Evolutionary conservation across 2,888 invertebrate genomes (phyloP).

Genomic region (Argyra leucocephala): DNA sequence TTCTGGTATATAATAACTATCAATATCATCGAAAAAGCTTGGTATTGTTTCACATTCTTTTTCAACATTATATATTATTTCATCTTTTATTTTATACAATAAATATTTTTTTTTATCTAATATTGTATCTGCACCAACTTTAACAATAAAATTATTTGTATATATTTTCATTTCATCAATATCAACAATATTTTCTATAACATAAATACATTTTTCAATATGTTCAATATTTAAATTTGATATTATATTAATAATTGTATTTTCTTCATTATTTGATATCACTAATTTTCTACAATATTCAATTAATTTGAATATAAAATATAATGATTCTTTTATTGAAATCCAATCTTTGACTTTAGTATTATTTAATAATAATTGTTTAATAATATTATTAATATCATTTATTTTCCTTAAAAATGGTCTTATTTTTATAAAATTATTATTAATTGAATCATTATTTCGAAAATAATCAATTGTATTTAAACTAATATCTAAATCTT

Average conservation of each 20-base stretch:
- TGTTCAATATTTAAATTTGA: not conserved
- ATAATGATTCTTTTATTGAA: constrained; percentile 20
- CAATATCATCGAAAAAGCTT: constrained; percentile 7
- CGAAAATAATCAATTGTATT: constrained; percentile 23
- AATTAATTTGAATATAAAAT: constrained; percentile 17
- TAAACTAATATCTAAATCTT: constrained; percentile 20
- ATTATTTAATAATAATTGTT: constrained; percentile 18
- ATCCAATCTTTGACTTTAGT: constrained; percentile 22
- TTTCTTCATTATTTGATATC: not conserved
- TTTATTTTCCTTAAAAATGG: constrained; percentile 19
- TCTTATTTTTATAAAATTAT: not conserved
- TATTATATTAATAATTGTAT: not conserved
- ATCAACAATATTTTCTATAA: constrained; percentile 15
- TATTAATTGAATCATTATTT: not conserved
- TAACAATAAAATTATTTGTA: constrained; percentile 21
- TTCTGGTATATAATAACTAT: constrained; percentile 23
- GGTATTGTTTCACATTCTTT: constrained; percentile 15
- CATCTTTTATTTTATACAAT: constrained; percentile 17
- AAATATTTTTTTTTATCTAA: constrained; percentile 22
- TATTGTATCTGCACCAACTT: constrained; percentile 20
- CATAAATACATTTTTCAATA: not conserved
- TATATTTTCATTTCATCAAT: constrained; percentile 11
- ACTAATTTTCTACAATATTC: constrained; percentile 17
- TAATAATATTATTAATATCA: constrained; percentile 19
- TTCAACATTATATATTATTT: constrained; percentile 14